Conservation (phyloP, 2,113 vertebrate species). For the Catagonus wagneri region DNA sequence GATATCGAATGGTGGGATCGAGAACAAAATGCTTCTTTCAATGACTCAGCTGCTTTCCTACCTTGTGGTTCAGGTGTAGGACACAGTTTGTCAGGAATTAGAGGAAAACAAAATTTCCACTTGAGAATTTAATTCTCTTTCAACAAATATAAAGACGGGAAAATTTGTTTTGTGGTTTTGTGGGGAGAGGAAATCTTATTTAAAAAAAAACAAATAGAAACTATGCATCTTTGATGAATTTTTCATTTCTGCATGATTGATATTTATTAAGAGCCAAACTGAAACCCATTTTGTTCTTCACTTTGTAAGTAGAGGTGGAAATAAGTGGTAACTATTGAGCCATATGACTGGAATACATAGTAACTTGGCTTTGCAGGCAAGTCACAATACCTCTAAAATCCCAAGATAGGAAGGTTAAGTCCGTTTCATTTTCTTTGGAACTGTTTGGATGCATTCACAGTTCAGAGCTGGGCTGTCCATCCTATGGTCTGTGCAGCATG, state of each 20-base stretch:
- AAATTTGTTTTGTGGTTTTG: slow-evolving; percentile 53
- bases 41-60: slow-evolving; percentile 43
- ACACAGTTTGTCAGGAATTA: slow-evolving; percentile 25
- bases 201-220: slow-evolving; percentile 42
- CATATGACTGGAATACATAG: slow-evolving; percentile 32
- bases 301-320: not conserved
- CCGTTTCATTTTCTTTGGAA: not conserved
- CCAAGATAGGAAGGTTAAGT: not conserved
- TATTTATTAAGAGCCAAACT: slow-evolving; percentile 49
- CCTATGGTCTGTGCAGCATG: not conserved
- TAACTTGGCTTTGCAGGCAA: slow-evolving; percentile 47
- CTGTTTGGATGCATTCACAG: not conserved
- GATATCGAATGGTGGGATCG: slow-evolving; percentile 72
- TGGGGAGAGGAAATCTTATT: not conserved
- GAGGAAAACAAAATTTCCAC: slow-evolving; percentile 44
- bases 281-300: not conserved
- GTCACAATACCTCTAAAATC: slow-evolving; percentile 25
- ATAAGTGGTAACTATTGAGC: slow-evolving; percentile 9
- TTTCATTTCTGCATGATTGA: slow-evolving; percentile 38
- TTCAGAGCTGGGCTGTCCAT: not conserved
- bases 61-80: slow-evolving; percentile 55
- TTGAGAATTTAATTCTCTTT: slow-evolving; percentile 34
- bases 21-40: slow-evolving; percentile 53
- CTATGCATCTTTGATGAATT: slow-evolving; percentile 48
- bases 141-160: not conserved